Percentiles rank a stretch among this genome's conserved stretches.
These are phyloP conservation scores for Chlamydotis undulata DNA, from an alignment of 2,113 vertebrate species.

Conservation along the genomic window DNA sequence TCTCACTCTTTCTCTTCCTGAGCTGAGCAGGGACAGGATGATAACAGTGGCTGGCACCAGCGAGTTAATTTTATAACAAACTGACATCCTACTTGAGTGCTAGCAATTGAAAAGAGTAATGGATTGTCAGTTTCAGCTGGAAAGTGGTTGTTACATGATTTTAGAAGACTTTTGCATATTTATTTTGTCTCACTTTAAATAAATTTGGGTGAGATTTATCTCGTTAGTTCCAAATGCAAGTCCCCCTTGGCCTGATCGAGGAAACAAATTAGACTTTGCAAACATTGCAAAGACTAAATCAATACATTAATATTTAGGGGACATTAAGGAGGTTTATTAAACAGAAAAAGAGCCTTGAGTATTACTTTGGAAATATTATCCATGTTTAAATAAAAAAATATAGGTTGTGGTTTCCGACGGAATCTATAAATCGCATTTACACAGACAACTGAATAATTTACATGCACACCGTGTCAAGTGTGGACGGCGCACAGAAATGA, in stretches of 20 bases:
- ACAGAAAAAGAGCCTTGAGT: slow-evolving; percentile 61
- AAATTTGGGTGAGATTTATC: slow-evolving; percentile 76
- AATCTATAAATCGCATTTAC: slow-evolving; percentile 27
- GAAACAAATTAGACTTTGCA: slow-evolving; percentile 79
- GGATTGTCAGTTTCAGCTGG: slow-evolving; percentile 70
- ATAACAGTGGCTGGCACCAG: slow-evolving; percentile 41
- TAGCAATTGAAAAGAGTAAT: slow-evolving; percentile 68
- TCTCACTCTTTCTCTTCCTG: neutral
- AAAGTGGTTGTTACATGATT: slow-evolving; percentile 65
- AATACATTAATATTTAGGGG: slow-evolving; percentile 79
- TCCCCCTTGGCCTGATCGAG: slow-evolving; percentile 67
- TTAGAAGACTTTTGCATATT: slow-evolving; percentile 74
- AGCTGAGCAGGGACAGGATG: slow-evolving; percentile 23
- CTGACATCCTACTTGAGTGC: slow-evolving; percentile 44
- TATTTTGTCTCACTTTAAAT: slow-evolving; percentile 75
- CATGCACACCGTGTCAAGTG: rapidly evolving
- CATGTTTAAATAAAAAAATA: slow-evolving; percentile 59
- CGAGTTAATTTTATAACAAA: slow-evolving; percentile 56
- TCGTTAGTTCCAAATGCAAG: slow-evolving; percentile 72
- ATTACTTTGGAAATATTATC: slow-evolving; percentile 59
- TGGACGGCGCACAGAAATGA: rapidly evolving
- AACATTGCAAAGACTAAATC: slow-evolving; percentile 69
- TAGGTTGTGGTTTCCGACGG: slow-evolving; percentile 27
- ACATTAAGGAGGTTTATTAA: slow-evolving; percentile 73
- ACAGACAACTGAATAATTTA: neutral